These are phyloP conservation scores for Drosophila littoralis DNA, from an alignment of 1,140 invertebrate genomes.

Conservation along the genomic window DNA sequence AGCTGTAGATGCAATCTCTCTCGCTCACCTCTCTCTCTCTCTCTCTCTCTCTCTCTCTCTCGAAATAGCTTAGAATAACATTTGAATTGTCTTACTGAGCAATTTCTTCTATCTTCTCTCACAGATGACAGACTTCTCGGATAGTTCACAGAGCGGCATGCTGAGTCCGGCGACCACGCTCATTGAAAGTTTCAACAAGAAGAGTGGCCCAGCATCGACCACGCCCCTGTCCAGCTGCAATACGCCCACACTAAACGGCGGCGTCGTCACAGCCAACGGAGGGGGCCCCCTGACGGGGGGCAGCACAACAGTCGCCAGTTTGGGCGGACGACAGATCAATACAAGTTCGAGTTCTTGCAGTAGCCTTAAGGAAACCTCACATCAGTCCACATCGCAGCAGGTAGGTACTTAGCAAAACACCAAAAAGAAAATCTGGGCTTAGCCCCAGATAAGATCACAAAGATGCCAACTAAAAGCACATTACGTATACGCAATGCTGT, in stretches of 20 bases:
- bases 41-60: too few species aligned
- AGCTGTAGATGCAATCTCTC: not conserved
- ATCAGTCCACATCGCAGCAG: constrained; percentile 82
- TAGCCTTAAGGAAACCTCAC: constrained; percentile 84
- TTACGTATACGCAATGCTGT: constrained; percentile 16
- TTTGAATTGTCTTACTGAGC: not conserved
- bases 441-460: not conserved
- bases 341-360: constrained; percentile 80
- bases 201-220: constrained; percentile 47
- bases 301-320: constrained; percentile 36
- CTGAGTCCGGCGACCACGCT: constrained; percentile 76
- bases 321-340: constrained; percentile 73
- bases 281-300: constrained; percentile 27
- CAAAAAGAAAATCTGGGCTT: not conserved
- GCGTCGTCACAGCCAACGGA: constrained; percentile 27
- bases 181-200: constrained; percentile 84
- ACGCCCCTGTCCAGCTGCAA: constrained; percentile 33
- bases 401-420: constrained; percentile 35
- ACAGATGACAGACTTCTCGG: constrained; percentile 84
- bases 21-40: too few species aligned
- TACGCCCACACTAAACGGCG: constrained; percentile 55
- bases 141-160: constrained; percentile 76
- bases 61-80: not conserved
- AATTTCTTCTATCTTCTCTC: not conserved
- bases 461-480: not conserved